phyloP scores from a whole-genome alignment of 2,113 vertebrate species.

The Apaloderma vittatum region DNA sequence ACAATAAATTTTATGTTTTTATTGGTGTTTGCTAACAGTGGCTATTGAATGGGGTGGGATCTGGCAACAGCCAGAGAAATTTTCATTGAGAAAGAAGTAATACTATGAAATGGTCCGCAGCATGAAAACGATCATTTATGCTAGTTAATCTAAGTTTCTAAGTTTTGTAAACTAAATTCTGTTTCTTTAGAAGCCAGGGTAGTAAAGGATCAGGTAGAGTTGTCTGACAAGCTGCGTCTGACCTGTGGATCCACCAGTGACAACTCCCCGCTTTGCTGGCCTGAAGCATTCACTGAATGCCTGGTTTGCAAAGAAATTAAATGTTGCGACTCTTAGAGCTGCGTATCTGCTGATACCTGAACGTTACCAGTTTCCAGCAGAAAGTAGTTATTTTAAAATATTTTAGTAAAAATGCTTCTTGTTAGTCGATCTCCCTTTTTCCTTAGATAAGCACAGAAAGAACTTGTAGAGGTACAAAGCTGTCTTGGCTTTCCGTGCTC shows the following conservation, averaged over 20 bases:
- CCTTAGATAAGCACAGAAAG: neutral
- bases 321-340: neutral
- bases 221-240: neutral
- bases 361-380: neutral
- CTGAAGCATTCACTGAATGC: neutral
- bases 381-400: neutral
- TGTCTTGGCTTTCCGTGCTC: neutral
- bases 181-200: neutral
- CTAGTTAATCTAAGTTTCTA: neutral
- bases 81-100: neutral
- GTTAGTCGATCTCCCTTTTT: neutral
- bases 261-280: neutral
- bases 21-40: neutral
- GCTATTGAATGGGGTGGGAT: neutral
- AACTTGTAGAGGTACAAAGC: neutral
- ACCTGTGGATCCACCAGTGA: neutral
- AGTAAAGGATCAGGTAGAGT: neutral
- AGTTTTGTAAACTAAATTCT: neutral
- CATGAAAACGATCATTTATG: neutral
- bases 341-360: neutral
- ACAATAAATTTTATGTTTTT: neutral
- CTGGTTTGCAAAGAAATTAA: neutral
- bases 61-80: neutral
- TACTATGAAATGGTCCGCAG: neutral
- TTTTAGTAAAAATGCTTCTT: neutral